Percentiles rank a stretch among this genome's conserved stretches.
Conservation (phyloP, 2,797 vertebrate species). For the Balearica regulorum region DNA sequence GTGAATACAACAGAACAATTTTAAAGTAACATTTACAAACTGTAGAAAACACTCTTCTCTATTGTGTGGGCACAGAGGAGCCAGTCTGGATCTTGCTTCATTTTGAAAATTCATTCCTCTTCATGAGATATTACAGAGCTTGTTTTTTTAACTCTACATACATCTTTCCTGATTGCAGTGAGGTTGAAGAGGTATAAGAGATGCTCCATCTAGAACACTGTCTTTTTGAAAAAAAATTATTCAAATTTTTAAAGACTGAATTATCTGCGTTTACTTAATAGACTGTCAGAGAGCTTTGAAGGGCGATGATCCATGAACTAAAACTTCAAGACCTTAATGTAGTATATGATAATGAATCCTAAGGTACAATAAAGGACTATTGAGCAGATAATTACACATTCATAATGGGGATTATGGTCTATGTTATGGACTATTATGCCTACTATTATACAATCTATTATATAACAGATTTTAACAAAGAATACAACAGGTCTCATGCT, state of each 20-base stretch:
- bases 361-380: neutral
- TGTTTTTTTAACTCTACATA: neutral
- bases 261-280: constrained; percentile 17
- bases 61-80: neutral
- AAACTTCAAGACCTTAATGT: constrained; percentile 9
- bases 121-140: neutral
- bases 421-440: neutral
- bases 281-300: constrained; percentile 7
- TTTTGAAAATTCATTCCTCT: neutral
- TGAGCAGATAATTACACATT: neutral
- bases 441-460: neutral
- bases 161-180: neutral
- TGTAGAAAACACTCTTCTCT: neutral
- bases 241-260: neutral
- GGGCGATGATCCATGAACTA: neutral
- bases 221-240: neutral
- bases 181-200: neutral
- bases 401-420: neutral
- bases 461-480: neutral
- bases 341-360: neutral
- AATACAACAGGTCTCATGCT: neutral
- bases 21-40: neutral
- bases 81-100: neutral
- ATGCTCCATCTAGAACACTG: neutral
- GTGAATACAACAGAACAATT: neutral